Evolutionary conservation across 1,140 invertebrate genomes (phyloP).

Genomic region (Batillaria attramentaria): DNA sequence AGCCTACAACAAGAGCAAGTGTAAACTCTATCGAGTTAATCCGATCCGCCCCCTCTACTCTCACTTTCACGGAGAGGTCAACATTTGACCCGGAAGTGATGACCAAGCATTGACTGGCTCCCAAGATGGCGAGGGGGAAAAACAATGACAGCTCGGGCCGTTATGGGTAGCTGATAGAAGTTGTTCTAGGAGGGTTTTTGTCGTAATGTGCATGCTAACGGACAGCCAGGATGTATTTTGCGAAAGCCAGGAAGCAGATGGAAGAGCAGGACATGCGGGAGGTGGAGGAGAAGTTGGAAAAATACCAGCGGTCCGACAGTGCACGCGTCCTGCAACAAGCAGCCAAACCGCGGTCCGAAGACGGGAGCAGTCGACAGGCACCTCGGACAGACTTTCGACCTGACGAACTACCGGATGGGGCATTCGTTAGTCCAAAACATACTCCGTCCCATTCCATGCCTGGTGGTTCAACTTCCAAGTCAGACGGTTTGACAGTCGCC

Average conservation of each 20-base stretch:
- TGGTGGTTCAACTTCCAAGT: conserved; percentile 30
- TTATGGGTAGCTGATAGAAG: conserved; percentile 6
- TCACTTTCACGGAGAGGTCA: conserved; percentile 33
- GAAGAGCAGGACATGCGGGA: conserved; percentile 52
- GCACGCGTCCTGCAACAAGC: conserved; percentile 38
- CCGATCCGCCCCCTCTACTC: neutral
- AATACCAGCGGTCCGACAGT: conserved; percentile 41
- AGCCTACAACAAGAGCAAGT: neutral
- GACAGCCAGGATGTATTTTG: conserved; percentile 53
- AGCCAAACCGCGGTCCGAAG: conserved; percentile 34
- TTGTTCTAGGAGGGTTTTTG: neutral
- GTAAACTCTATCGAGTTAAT: neutral
- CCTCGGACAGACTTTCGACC: conserved; percentile 40
- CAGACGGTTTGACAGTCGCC: conserved; percentile 41
- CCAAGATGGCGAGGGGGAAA: conserved; percentile 43
- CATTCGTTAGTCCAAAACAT: conserved; percentile 53
- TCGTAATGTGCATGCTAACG: neutral
- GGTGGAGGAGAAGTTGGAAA: conserved; percentile 39
- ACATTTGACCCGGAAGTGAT: conserved; percentile 48
- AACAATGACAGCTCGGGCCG: conserved; percentile 38
- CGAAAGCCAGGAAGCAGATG: conserved; percentile 55
- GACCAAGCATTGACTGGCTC: conserved; percentile 30
- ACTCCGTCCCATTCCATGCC: conserved; percentile 32
- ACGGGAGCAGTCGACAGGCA: conserved; percentile 21
- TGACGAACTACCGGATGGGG: conserved; percentile 60